Evolutionary conservation across 1,140 invertebrate species (phyloP).

Genomic region (Cherax quadricarinatus): DNA sequence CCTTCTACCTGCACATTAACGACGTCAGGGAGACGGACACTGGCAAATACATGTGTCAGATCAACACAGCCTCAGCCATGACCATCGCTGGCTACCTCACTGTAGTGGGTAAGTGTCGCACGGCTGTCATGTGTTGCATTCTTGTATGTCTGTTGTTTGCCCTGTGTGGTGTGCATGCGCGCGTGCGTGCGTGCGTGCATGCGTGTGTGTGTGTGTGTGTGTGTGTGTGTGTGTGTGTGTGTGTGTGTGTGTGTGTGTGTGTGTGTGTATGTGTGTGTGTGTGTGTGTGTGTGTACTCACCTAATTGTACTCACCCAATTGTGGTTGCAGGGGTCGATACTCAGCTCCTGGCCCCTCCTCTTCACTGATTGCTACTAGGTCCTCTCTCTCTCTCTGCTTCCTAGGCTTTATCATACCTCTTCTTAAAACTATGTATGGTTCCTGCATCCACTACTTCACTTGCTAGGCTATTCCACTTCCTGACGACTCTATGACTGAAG

Average conservation of each 20-base stretch:
- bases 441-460: too few relatives aligned
- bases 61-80: constrained; percentile 95
- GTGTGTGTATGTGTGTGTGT: background rate
- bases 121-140: too few relatives aligned
- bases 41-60: constrained; percentile 97
- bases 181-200: background rate
- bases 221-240: background rate
- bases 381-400: too few relatives aligned
- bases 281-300: too few relatives aligned
- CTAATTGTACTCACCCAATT: too few relatives aligned
- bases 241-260: background rate
- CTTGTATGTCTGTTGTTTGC: background rate
- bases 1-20: constrained; percentile 93
- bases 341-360: too few relatives aligned
- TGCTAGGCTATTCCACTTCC: too few relatives aligned
- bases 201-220: background rate
- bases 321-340: too few relatives aligned
- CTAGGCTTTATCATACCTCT: too few relatives aligned
- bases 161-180: background rate
- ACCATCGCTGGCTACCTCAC: constrained; percentile 94
- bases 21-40: constrained; percentile 92
- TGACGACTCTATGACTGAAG: too few relatives aligned
- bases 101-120: constrained; percentile 89
- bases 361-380: too few relatives aligned
- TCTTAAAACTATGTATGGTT: too few relatives aligned